Evolutionary conservation across 1,140 invertebrate genomes (phyloP).

Genomic region (Penaeus vannamei): DNA sequence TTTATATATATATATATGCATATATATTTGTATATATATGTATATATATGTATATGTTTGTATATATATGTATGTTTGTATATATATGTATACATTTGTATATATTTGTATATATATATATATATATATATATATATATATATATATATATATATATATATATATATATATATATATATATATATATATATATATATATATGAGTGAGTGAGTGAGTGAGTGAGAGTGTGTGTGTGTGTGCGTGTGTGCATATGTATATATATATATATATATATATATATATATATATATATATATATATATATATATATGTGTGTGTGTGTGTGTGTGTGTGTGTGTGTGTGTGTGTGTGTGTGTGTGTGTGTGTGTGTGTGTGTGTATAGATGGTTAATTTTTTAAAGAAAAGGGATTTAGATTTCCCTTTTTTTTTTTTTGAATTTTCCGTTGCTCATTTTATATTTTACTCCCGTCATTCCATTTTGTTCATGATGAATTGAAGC

Average conservation of each 20-base stretch:
- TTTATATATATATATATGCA: too few species aligned
- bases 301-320: neutral
- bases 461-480: too few species aligned
- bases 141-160: conserved; percentile 27
- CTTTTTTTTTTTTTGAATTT: too few species aligned
- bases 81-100: neutral
- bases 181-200: neutral
- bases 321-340: neutral
- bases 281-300: neutral
- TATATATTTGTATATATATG: too few species aligned
- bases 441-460: too few species aligned
- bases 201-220: neutral
- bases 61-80: neutral
- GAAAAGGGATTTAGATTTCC: too few species aligned
- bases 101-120: conserved; percentile 8
- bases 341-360: neutral
- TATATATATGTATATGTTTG: too few species aligned
- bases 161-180: conserved; percentile 27
- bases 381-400: neutral
- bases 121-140: conserved; percentile 25
- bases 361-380: neutral
- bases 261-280: neutral
- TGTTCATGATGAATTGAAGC: too few species aligned
- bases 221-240: neutral
- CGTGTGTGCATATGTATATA: neutral